Conservation (phyloP, 2,797 vertebrate genomes). For the Euthynnus affinis region DNA sequence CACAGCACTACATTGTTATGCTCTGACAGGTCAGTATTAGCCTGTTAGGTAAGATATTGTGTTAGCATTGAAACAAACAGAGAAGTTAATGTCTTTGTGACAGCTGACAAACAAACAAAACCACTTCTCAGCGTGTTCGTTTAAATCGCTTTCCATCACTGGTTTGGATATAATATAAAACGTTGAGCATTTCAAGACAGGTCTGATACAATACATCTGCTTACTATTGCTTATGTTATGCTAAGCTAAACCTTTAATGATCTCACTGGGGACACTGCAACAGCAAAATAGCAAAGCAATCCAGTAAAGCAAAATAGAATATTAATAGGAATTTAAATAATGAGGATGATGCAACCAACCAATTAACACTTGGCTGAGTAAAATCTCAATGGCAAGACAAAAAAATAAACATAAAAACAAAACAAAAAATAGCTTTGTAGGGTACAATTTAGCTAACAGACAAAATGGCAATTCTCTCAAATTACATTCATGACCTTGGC, state of each 20-base stretch:
- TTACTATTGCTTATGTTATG: slow-evolving; percentile 1
- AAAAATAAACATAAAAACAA: not conserved
- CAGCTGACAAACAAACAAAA: slow-evolving; percentile 21
- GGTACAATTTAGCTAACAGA: not conserved
- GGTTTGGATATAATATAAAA: slow-evolving; percentile 19
- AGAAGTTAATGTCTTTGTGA: slow-evolving; percentile 13
- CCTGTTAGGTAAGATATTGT: slow-evolving; percentile 4
- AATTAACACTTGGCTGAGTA: slow-evolving; percentile 12
- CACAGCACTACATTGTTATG: not conserved
- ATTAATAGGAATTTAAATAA: slow-evolving; percentile 22
- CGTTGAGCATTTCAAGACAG: not conserved
- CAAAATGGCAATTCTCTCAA: not conserved
- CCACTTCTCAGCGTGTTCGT: slow-evolving; percentile 9
- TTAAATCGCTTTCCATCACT: not conserved
- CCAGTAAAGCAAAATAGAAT: slow-evolving; percentile 22
- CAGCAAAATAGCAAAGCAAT: slow-evolving; percentile 13
- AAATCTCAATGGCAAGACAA: not conserved
- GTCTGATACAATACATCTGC: slow-evolving; percentile 13
- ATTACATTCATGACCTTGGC: not conserved
- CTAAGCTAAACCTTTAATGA: slow-evolving; percentile 8
- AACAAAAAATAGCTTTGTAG: not conserved
- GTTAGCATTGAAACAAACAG: slow-evolving; percentile 25
- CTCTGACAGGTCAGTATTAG: not conserved
- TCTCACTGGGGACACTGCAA: slow-evolving; percentile 10
- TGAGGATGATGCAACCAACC: slow-evolving; percentile 4